Conservation (phyloP, 2,888 invertebrate species). For the Apodemia mormo region DNA sequence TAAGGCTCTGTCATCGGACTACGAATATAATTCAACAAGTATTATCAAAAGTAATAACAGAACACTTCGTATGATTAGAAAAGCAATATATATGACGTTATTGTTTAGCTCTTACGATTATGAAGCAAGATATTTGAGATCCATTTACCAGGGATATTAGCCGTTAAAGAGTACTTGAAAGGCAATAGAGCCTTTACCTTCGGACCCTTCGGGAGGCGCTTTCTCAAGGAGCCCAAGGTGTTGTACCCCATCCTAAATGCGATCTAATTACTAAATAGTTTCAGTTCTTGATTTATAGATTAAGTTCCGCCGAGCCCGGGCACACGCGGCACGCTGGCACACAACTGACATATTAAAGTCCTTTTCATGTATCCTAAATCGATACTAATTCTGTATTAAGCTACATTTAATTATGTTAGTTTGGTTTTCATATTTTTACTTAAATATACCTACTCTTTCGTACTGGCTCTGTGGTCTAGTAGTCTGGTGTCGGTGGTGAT, state of each 20-base stretch:
- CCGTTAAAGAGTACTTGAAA: slow-evolving; percentile 80
- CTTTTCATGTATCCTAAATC: slow-evolving; percentile 45
- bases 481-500: no score
- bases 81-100: slow-evolving; percentile 70
- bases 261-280: slow-evolving; percentile 83
- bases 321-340: slow-evolving; percentile 62
- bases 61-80: slow-evolving; percentile 40
- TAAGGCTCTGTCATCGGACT: no score
- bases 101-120: slow-evolving; percentile 64
- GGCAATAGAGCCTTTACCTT: slow-evolving; percentile 72
- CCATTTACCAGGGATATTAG: slow-evolving; percentile 78
- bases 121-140: slow-evolving; percentile 74
- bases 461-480: no score
- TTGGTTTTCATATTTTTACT: no score
- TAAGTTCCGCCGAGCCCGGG: slow-evolving; percentile 67
- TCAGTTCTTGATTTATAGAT: slow-evolving; percentile 82
- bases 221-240: slow-evolving; percentile 76
- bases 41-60: slow-evolving; percentile 29
- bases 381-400: slow-evolving; percentile 33
- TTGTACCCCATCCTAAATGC: slow-evolving; percentile 78
- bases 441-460: no score
- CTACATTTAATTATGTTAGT: slow-evolving; percentile 17
- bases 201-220: slow-evolving; percentile 71
- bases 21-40: neutral
- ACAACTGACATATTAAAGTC: slow-evolving; percentile 69